A percentile compares a stretch with the other conserved stretches of the same genome.
Conservation (phyloP, 2,888 invertebrate genomes). For the Leptarthrus brevirostris region DNA sequence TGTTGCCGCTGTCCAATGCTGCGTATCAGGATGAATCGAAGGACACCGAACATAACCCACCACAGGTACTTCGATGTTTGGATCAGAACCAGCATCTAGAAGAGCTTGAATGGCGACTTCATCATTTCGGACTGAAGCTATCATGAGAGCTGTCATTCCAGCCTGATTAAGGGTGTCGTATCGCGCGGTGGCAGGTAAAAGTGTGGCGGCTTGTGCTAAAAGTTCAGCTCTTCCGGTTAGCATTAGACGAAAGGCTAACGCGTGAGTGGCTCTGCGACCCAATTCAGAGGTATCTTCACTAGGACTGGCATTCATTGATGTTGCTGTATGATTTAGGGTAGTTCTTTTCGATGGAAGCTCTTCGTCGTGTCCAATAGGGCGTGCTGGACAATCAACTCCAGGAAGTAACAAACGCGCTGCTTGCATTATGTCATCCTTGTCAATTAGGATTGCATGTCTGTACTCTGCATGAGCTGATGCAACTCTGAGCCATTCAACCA, state of each 20-base stretch:
- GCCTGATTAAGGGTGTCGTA: conserved; percentile 82
- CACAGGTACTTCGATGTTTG: conserved; percentile 81
- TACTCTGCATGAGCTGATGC: conserved; percentile 85
- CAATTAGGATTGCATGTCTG: conserved; percentile 80
- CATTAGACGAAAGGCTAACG: conserved; percentile 84
- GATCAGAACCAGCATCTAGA: conserved; percentile 84
- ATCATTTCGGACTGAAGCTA: conserved; percentile 83
- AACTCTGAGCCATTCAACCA: conserved; percentile 91
- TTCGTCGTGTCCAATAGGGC: conserved; percentile 74
- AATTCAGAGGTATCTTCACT: conserved; percentile 69
- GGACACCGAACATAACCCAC: conserved; percentile 65
- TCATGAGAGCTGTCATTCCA: conserved; percentile 86
- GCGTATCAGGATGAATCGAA: conserved; percentile 75
- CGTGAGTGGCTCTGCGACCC: conserved; percentile 74
- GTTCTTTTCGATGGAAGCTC: conserved; percentile 67
- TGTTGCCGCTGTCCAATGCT: conserved; percentile 89
- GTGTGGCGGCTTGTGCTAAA: conserved; percentile 79
- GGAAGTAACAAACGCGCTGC: conserved; percentile 87
- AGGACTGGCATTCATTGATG: conserved; percentile 57
- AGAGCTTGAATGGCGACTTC: conserved; percentile 80
- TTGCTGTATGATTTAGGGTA: conserved; percentile 57
- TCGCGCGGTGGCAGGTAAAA: conserved; percentile 77
- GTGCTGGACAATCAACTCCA: conserved; percentile 88
- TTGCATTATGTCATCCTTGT: conserved; percentile 89
- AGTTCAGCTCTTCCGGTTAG: conserved; percentile 84